Percentiles rank a stretch among this genome's conserved stretches.
Evolutionary conservation across 2,113 vertebrate genomes (phyloP).

Genomic region (Megaleporinus macrocephalus): DNA sequence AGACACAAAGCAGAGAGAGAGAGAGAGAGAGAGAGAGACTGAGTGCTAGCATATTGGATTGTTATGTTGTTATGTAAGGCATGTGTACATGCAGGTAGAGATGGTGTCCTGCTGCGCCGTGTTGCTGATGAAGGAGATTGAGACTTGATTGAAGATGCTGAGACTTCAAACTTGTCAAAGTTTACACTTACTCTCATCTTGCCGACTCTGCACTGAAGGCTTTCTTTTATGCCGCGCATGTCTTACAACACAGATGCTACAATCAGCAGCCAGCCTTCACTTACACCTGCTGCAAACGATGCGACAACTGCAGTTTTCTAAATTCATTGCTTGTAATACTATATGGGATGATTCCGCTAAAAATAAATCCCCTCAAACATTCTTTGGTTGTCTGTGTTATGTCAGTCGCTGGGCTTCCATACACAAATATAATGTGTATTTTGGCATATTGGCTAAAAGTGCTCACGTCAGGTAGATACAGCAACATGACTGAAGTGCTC

Average conservation of each 20-base stretch:
- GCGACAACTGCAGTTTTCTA: not conserved
- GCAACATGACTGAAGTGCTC: no score
- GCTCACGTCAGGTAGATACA: no score
- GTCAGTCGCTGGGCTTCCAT: no score
- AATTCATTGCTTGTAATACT: no score
- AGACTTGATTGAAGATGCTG: not conserved
- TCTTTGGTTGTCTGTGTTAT: no score
- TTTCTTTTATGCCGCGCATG: not conserved
- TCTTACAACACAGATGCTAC: not conserved
- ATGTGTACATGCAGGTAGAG: not conserved
- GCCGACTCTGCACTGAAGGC: not conserved
- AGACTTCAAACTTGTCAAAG: not conserved
- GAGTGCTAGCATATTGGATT: not conserved
- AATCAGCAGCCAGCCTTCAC: not conserved
- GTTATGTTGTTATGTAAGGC: not conserved
- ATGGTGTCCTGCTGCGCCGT: not conserved
- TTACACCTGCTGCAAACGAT: not conserved
- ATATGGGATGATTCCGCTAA: no score
- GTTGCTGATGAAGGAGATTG: not conserved
- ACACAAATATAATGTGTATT: no score
- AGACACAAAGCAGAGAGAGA: conserved; percentile 20
- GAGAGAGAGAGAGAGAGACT: conserved; percentile 4
- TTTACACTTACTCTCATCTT: not conserved
- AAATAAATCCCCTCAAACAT: no score
- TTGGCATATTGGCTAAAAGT: no score